A percentile compares a stretch with the other conserved stretches of the same genome.
These are phyloP conservation scores for Onychorhynchus coronatus DNA, from an alignment of 2,113 vertebrate species.

Conservation along the genomic window DNA sequence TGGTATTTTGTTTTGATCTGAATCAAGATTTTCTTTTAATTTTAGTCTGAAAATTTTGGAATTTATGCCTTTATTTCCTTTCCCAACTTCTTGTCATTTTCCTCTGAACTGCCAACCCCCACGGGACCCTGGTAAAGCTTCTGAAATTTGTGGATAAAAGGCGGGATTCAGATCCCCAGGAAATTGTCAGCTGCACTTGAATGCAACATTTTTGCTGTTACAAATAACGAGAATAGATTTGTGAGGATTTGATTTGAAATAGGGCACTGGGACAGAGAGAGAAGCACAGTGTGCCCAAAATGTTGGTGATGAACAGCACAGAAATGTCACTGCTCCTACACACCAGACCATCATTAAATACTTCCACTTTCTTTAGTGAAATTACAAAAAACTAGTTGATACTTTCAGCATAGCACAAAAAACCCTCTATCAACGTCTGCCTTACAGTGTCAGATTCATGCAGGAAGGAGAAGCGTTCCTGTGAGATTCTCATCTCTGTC, in stretches of 20 bases:
- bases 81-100: neutral
- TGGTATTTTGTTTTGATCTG: neutral
- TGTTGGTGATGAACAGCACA: neutral
- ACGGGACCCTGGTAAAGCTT: neutral
- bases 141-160: neutral
- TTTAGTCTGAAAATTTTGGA: neutral
- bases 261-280: neutral
- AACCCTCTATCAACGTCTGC: neutral
- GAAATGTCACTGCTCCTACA: constrained; percentile 56
- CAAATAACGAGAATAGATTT: neutral
- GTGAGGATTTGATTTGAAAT: neutral
- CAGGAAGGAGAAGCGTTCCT: constrained; percentile 44
- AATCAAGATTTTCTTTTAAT: neutral
- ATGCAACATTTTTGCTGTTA: neutral
- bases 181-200: neutral
- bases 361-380: constrained; percentile 30
- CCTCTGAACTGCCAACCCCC: neutral
- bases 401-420: constrained; percentile 2
- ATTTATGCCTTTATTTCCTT: neutral
- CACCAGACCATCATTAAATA: neutral
- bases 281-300: neutral
- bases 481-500: constrained; percentile 33
- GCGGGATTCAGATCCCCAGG: neutral
- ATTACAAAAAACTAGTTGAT: neutral
- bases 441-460: neutral